Percentiles rank a stretch among this genome's conserved stretches.
Conservation (phyloP, 2,113 vertebrate genomes). For the Casuarius casuarius region DNA sequence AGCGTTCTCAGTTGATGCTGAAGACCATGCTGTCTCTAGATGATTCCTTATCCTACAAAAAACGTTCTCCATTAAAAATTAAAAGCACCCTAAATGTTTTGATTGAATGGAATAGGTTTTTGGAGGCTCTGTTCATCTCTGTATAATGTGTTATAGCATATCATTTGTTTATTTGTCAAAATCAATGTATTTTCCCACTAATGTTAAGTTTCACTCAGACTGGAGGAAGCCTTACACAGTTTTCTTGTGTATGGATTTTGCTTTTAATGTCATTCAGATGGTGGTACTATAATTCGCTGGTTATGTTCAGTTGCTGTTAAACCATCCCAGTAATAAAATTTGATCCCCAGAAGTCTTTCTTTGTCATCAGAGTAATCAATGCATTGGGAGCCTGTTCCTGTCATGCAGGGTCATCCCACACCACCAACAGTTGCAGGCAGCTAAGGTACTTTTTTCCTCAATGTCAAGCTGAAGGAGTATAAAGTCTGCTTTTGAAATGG, state of each 20-base stretch:
- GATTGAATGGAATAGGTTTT: background rate
- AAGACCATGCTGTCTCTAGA: fast-evolving
- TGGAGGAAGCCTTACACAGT: background rate
- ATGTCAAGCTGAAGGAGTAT: conserved; percentile 37
- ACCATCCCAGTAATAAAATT: background rate
- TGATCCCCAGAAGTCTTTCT: background rate
- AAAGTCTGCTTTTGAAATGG: conserved; percentile 66
- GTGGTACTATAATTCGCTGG: background rate
- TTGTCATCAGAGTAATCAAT: background rate
- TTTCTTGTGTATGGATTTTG: background rate
- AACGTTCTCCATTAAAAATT: background rate
- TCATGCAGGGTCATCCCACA: background rate
- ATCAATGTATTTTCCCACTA: background rate
- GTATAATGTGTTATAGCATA: background rate
- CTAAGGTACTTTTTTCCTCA: conserved; percentile 17
- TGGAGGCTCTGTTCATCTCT: background rate
- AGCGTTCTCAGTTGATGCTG: background rate
- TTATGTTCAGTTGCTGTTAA: background rate
- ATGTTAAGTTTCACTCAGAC: background rate
- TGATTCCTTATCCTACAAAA: background rate
- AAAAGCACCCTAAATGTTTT: background rate
- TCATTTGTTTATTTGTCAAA: background rate
- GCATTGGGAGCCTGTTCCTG: conserved; percentile 13
- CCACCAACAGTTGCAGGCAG: background rate
- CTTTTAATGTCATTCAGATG: background rate